Percentiles rank a stretch among this genome's conserved stretches.
Evolutionary conservation across 2,888 invertebrate genomes (phyloP).

Genomic region (Rugalucina vietnamica): DNA sequence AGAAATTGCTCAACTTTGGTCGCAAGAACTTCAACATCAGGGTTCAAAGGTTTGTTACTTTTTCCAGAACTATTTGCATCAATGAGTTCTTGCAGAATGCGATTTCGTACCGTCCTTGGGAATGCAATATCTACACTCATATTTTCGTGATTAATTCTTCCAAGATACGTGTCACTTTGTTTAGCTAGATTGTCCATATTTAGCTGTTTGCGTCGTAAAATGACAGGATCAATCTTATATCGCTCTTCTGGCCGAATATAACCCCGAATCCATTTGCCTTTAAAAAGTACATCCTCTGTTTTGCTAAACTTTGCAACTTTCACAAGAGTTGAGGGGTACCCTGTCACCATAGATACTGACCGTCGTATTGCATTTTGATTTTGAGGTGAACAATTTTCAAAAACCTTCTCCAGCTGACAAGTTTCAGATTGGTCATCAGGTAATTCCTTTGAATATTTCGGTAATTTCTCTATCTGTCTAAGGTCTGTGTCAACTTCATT

Average conservation of each 20-base stretch:
- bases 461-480: too few relatives aligned
- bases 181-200: conserved; percentile 63
- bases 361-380: too few relatives aligned
- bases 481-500: neutral
- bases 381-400: too few relatives aligned
- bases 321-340: too few relatives aligned
- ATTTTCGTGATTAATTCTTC: conserved; percentile 59
- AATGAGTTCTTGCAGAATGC: conserved; percentile 61
- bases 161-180: conserved; percentile 55
- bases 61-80: conserved; percentile 51
- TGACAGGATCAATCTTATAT: conserved; percentile 66
- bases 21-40: conserved; percentile 37
- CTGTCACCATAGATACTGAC: too few relatives aligned
- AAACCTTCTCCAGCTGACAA: too few relatives aligned
- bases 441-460: too few relatives aligned
- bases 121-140: conserved; percentile 61
- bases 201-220: conserved; percentile 59
- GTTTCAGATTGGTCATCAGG: too few relatives aligned
- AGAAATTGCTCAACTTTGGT: conserved; percentile 58
- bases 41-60: conserved; percentile 15
- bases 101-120: conserved; percentile 58
- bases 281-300: conserved; percentile 38
- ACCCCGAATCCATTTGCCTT: conserved; percentile 55
- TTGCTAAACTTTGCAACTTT: too few relatives aligned
- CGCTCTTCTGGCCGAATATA: conserved; percentile 66